phyloP scores from a whole-genome alignment of 2,888 invertebrate species.

The Liodrosophila aerea region DNA sequence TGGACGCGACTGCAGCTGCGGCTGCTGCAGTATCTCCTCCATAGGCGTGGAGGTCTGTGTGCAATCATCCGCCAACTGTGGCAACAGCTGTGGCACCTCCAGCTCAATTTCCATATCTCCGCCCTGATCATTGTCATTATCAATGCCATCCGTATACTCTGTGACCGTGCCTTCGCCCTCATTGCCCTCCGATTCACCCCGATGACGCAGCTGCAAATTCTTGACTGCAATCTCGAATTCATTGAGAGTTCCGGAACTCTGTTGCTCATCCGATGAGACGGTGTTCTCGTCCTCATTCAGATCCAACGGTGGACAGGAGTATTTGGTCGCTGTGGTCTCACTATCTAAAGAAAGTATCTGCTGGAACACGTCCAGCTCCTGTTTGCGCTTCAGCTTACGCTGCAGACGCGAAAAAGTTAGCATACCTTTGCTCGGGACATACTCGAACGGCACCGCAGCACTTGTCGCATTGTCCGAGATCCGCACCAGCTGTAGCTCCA shows the following conservation, averaged over 20 bases:
- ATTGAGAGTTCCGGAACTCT: constrained; percentile 72
- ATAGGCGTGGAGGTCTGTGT: constrained; percentile 79
- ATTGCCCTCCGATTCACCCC: constrained; percentile 69
- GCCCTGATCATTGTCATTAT: constrained; percentile 62
- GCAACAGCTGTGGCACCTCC: constrained; percentile 70
- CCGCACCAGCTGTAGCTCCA: constrained; percentile 91
- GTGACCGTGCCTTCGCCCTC: constrained; percentile 62
- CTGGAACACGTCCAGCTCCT: constrained; percentile 83
- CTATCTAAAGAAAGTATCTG: constrained; percentile 84
- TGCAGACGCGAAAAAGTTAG: constrained; percentile 88
- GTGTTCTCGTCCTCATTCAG: constrained; percentile 69
- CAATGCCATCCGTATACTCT: constrained; percentile 56
- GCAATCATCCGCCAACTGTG: constrained; percentile 72
- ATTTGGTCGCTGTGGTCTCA: constrained; percentile 79
- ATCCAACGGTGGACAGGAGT: constrained; percentile 68
- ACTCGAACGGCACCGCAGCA: constrained; percentile 91
- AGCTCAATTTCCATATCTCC: constrained; percentile 76
- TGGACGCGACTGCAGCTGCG: constrained; percentile 63
- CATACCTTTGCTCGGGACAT: constrained; percentile 89
- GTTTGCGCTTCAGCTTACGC: constrained; percentile 85
- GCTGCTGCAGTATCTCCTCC: constrained; percentile 72
- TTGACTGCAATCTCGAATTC: constrained; percentile 73
- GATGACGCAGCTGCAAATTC: constrained; percentile 59
- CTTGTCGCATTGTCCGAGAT: constrained; percentile 92
- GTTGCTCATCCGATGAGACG: constrained; percentile 71